These are phyloP conservation scores for Orthosia cruda DNA, from an alignment of 2,888 invertebrate species.

Conservation along the genomic window DNA sequence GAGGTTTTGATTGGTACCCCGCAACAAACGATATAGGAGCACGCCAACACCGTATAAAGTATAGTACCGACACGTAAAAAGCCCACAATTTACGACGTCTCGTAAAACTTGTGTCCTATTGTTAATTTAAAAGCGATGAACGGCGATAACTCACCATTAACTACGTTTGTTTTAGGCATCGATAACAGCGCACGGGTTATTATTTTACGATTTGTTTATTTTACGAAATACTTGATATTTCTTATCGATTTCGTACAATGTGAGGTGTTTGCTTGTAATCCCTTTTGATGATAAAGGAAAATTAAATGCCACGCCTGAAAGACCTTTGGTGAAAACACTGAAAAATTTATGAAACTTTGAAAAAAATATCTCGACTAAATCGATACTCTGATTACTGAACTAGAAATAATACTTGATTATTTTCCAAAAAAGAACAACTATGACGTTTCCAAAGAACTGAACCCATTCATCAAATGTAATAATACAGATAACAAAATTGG, in stretches of 20 bases:
- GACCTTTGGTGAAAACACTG: neutral
- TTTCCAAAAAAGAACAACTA: slow-evolving; percentile 4
- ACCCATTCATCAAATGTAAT: slow-evolving; percentile 42
- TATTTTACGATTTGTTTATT: slow-evolving; percentile 67
- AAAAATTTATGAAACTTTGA: slow-evolving; percentile 1
- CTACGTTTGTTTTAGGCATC: slow-evolving; percentile 74
- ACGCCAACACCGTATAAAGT: slow-evolving; percentile 79
- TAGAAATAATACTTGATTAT: slow-evolving; percentile 23
- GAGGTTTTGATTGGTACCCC: slow-evolving; percentile 88
- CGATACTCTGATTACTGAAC: neutral
- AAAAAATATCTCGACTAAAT: neutral
- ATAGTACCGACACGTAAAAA: slow-evolving; percentile 78
- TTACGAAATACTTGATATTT: slow-evolving; percentile 57
- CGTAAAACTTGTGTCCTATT: slow-evolving; percentile 85
- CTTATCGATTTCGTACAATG: slow-evolving; percentile 62
- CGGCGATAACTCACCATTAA: slow-evolving; percentile 81
- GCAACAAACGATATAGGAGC: slow-evolving; percentile 87
- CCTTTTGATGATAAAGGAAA: slow-evolving; percentile 41
- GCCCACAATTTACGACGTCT: slow-evolving; percentile 85
- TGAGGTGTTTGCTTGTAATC: slow-evolving; percentile 38
- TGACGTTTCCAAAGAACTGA: slow-evolving; percentile 34
- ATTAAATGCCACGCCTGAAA: slow-evolving; percentile 36
- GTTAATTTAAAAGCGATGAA: slow-evolving; percentile 85
- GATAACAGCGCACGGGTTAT: slow-evolving; percentile 70
- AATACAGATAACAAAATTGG: slow-evolving; percentile 45